Percentiles rank a stretch among this genome's conserved stretches.
Evolutionary conservation across 37 sponge, comb jelly and placozoan genomes (phyloP).

Genomic region (Oscarella lobularis): DNA sequence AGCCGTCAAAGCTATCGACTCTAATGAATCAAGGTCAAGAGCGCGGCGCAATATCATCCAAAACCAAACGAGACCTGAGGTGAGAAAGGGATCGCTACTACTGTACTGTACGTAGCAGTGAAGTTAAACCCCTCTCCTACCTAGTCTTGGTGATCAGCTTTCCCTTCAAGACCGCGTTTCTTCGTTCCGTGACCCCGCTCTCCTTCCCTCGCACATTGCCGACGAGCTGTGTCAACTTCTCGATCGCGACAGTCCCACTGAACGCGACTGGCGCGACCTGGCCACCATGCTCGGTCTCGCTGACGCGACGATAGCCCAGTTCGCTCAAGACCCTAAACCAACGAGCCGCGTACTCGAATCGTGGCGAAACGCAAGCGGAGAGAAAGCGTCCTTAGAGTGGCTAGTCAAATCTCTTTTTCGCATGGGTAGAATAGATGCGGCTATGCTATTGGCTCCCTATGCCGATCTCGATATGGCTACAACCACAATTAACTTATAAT

Average conservation of each 20-base stretch:
- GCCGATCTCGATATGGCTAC: no score
- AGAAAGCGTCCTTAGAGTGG: not conserved
- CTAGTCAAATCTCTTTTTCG: not conserved
- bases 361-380: not conserved
- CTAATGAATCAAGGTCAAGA: no score
- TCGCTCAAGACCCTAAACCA: not conserved
- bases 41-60: no score
- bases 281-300: not conserved
- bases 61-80: no score
- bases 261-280: not conserved
- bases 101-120: no score
- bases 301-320: not conserved
- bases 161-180: slow-evolving; percentile 36
- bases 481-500: no score
- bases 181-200: slow-evolving; percentile 10
- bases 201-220: not conserved
- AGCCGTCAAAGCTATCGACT: no score
- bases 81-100: no score
- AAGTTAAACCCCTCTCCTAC: no score
- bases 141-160: not conserved
- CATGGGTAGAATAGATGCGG: not conserved
- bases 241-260: not conserved
- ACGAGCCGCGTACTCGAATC: not conserved
- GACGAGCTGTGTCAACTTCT: slow-evolving; percentile 1
- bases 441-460: not conserved